These are phyloP conservation scores for Hypselothyrea guttata DNA, from an alignment of 2,888 invertebrate genomes.

Conservation along the genomic window DNA sequence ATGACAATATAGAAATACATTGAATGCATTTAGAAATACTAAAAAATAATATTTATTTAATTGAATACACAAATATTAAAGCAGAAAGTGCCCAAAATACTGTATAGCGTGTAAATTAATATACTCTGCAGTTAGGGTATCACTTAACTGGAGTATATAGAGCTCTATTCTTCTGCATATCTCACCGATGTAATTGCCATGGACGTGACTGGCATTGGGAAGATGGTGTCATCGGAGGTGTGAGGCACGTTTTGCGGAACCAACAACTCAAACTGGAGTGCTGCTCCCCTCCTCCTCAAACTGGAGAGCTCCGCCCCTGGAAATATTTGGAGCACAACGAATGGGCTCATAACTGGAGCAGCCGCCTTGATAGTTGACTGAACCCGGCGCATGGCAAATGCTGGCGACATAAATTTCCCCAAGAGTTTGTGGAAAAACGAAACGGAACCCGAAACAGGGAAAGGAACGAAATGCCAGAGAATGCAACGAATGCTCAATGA, in stretches of 20 bases:
- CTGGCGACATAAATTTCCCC: constrained; percentile 44
- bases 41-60: too few species aligned
- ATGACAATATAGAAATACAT: too few species aligned
- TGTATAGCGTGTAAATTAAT: too few species aligned
- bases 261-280: constrained; percentile 23
- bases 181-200: constrained; percentile 39
- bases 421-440: constrained; percentile 22
- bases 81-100: too few species aligned
- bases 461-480: constrained; percentile 33
- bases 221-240: constrained; percentile 22
- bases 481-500: constrained; percentile 64
- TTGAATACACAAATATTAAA: too few species aligned
- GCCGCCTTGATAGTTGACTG: constrained; percentile 57
- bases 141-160: not conserved
- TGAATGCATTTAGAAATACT: too few species aligned
- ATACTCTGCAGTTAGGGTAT: constrained; percentile 7
- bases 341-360: constrained; percentile 64
- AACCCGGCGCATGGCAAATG: constrained; percentile 57
- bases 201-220: constrained; percentile 63
- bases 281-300: not conserved
- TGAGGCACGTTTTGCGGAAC: constrained; percentile 58
- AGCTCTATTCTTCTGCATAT: constrained; percentile 45
- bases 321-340: constrained; percentile 66
- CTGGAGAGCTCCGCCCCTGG: not conserved
- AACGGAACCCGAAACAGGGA: not conserved